Evolutionary conservation across 2,113 vertebrate species (phyloP).

Genomic region (Upupa epops): DNA sequence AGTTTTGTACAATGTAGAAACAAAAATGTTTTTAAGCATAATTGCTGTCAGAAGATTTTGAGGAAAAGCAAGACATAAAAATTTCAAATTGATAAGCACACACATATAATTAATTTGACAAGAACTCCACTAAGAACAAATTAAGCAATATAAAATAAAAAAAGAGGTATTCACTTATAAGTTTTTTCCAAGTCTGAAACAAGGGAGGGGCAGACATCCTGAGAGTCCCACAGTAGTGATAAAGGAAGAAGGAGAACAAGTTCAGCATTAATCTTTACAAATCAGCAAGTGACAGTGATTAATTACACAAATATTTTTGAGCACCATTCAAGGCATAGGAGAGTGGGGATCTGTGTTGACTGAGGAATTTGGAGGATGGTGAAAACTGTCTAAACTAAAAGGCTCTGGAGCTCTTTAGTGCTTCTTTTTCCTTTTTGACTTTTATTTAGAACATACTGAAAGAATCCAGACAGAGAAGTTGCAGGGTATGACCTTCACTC

Average conservation of each 20-base stretch:
- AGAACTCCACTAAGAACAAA: background rate
- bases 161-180: rapidly evolving
- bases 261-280: background rate
- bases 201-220: background rate
- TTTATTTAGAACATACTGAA: background rate
- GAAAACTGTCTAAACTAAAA: background rate
- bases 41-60: background rate
- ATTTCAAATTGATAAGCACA: background rate
- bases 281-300: background rate
- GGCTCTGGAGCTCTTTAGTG: background rate
- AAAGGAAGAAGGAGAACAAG: background rate
- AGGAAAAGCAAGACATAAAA: background rate
- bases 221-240: background rate
- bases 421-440: no score
- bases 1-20: background rate
- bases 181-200: background rate
- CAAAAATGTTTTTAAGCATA: background rate
- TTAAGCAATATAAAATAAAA: background rate
- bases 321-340: background rate
- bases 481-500: background rate
- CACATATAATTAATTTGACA: background rate
- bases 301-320: background rate
- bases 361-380: background rate
- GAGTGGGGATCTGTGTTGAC: background rate
- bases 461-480: background rate